Conservation (phyloP, 2,113 vertebrate genomes). For the Muntiacus reevesi region DNA sequence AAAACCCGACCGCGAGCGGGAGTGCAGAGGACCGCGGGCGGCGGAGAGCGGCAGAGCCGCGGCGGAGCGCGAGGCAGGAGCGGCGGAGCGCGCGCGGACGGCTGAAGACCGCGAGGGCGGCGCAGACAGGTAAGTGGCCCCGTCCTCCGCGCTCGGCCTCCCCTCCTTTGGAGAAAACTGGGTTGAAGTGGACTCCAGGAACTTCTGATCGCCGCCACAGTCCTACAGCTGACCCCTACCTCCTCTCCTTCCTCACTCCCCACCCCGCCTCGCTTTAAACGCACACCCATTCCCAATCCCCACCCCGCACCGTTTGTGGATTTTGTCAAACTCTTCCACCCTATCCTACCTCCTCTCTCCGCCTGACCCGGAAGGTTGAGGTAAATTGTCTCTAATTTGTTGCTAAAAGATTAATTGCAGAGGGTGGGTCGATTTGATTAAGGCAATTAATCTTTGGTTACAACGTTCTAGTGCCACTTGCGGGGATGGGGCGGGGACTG, state of each 20-base stretch:
- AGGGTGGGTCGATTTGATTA: conserved; percentile 79
- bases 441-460: conserved; percentile 81
- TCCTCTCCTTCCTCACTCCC: not conserved
- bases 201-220: not conserved
- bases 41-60: conserved; percentile 17
- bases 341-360: not conserved
- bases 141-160: not conserved
- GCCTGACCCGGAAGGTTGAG: conserved; percentile 67
- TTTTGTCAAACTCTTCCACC: conserved; percentile 43
- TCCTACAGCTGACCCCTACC: not conserved
- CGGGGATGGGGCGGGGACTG: not conserved
- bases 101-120: conserved; percentile 22
- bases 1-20: not conserved
- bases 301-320: not conserved
- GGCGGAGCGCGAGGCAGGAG: not conserved
- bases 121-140: conserved; percentile 60
- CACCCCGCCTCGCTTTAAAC: not conserved
- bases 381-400: conserved; percentile 81
- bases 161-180: conserved; percentile 3
- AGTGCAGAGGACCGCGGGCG: not conserved
- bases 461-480: conserved; percentile 70
- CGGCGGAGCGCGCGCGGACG: not conserved
- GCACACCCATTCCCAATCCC: not conserved
- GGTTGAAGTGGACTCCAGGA: conserved; percentile 46
- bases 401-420: conserved; percentile 79